Evolutionary conservation across 2,113 vertebrate species (phyloP).

Genomic region (Actinemys pallida): DNA sequence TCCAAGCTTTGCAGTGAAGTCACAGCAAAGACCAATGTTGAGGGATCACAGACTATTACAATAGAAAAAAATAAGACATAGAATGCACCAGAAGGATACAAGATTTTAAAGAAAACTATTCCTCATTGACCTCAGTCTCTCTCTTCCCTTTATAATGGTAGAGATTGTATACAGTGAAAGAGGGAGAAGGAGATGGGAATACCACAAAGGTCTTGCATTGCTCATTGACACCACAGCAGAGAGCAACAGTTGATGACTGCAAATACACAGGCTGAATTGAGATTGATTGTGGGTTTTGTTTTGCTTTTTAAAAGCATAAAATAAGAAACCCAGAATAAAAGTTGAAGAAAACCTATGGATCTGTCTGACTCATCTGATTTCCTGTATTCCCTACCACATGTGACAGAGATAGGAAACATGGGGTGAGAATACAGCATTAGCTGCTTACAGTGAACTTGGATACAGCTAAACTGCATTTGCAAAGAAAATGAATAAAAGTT

Average conservation of each 20-base stretch:
- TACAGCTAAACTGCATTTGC: background rate
- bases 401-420: background rate
- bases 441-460: background rate
- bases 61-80: background rate
- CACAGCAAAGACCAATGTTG: background rate
- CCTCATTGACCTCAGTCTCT: background rate
- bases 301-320: background rate
- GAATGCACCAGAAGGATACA: background rate
- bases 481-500: background rate
- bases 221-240: no score
- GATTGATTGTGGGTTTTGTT: no score
- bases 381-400: background rate
- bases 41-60: slow-evolving; percentile 8
- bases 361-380: background rate
- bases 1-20: slow-evolving; percentile 11
- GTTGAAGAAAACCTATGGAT: background rate
- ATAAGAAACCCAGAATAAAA: background rate
- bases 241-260: background rate
- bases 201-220: background rate
- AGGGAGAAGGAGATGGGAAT: background rate
- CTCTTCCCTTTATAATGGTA: background rate
- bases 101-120: slow-evolving; percentile 6
- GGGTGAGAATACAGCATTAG: background rate
- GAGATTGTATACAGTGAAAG: background rate
- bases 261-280: background rate